Evolutionary conservation across 2,888 invertebrate genomes (phyloP), one percentile per base, ranked within the genome.

Genomic region (Alentia gelatinosa): DNA sequence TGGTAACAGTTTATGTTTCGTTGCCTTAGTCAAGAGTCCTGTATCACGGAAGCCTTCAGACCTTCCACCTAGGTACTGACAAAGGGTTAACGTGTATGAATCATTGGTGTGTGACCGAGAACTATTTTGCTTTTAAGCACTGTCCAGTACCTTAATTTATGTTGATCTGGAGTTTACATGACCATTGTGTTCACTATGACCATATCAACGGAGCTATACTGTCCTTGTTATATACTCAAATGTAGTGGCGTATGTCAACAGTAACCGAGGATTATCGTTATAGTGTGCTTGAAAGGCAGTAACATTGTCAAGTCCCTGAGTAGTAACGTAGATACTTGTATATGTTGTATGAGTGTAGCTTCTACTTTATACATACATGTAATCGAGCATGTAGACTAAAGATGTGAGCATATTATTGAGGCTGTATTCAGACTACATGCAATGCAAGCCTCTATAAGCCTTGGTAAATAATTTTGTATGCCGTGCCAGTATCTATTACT

Each of bases 291-390:
- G 79, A 39, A 7, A n/a, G 37, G 23, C 37, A 37, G 79, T 39
- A 79, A 12, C 68, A 68, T 5, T 35, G 35, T 79, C 19, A 19
- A 37, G 35, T 79, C 79, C 79, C 79, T 35, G 79, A 37, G 39
- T 79, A 37, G 79, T 15, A 79, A 19, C 23, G 37, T 79, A 79
- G 39, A 35, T 74, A 7, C 5, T 74, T 26, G 63, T 63, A 5
- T 79, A 79, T 79, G 79, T 79, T n/a, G 37, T 35, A 79, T 79
- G 19, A 39, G 39, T 37, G 79, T 79, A 79, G 79, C 79, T 79
- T 79, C 35, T 39, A 74, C 33, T 74, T 74, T 9, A 63, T 63
- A 75, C n/a, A 75, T 75, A 33, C 79, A 39, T 39, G 37, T 79
- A 35, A 35, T 37, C n/a, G n/a, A n/a, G n/a, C n/a, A n/a, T n/a